phyloP scores from a whole-genome alignment of 2,113 vertebrate species.

The Heterotis niloticus region DNA sequence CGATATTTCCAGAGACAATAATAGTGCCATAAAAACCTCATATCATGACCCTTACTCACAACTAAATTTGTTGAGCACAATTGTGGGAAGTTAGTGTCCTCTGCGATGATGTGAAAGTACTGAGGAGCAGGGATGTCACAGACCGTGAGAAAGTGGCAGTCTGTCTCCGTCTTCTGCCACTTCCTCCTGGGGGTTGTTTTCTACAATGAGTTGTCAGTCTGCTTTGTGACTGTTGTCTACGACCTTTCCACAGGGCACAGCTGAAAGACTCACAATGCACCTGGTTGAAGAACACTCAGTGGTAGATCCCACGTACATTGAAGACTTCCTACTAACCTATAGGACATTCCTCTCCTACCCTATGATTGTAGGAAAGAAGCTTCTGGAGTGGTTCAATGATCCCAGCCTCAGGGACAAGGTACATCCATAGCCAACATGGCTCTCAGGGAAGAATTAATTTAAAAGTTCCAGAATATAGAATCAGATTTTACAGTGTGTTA shows the following conservation, averaged over 20 bases:
- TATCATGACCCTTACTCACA: too few species aligned
- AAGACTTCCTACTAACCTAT: constrained; percentile 96
- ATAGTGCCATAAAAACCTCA: too few species aligned
- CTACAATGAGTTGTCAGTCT: not conserved
- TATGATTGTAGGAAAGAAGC: constrained; percentile 97
- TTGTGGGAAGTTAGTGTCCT: not conserved
- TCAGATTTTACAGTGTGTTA: not conserved
- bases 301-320: constrained; percentile 96
- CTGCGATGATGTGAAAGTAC: not conserved
- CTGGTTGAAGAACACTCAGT: constrained; percentile 97
- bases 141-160: not conserved
- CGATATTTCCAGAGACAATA: too few species aligned
- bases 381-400: constrained; percentile 98
- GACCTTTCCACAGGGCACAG: constrained; percentile 72
- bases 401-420: constrained; percentile 99
- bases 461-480: not conserved
- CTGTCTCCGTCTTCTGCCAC: not conserved
- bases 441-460: not conserved
- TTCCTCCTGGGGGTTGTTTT: not conserved
- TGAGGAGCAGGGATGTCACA: not conserved
- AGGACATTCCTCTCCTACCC: constrained; percentile 96
- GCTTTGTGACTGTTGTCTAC: not conserved
- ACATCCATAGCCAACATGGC: not conserved
- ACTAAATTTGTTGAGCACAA: too few species aligned
- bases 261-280: constrained; percentile 96